Evolutionary conservation across 1,140 invertebrate genomes (phyloP).

Genomic region (Trypoxylus dichotomus): DNA sequence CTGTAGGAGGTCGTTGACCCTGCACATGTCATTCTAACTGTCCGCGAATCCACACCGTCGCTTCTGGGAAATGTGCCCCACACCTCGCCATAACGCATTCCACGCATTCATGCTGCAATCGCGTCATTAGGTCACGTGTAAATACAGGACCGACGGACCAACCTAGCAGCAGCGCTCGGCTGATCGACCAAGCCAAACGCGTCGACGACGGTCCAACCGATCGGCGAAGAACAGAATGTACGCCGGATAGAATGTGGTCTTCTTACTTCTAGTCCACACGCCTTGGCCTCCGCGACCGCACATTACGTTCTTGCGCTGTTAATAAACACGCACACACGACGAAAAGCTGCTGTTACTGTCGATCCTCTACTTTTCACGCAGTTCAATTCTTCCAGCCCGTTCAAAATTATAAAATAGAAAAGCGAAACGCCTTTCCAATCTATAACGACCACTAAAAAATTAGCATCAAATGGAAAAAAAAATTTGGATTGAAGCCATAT

Average conservation of each 20-base stretch:
- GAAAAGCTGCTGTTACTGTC: too few relatives aligned
- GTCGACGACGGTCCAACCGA: neutral
- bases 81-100: constrained; percentile 45
- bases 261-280: neutral
- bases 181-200: neutral
- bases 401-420: too few relatives aligned
- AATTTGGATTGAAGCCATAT: too few relatives aligned
- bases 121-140: constrained; percentile 32
- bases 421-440: too few relatives aligned
- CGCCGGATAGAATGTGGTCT: constrained; percentile 7
- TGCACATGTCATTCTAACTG: constrained; percentile 51
- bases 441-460: too few relatives aligned
- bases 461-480: too few relatives aligned
- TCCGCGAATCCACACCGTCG: constrained; percentile 45
- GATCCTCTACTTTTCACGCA: too few relatives aligned
- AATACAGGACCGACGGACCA: constrained; percentile 13
- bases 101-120: constrained; percentile 40
- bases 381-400: too few relatives aligned
- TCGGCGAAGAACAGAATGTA: constrained; percentile 1
- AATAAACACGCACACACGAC: neutral
- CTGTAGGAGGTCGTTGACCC: constrained; percentile 46
- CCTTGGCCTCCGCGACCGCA: neutral
- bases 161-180: neutral
- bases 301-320: neutral
- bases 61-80: constrained; percentile 49